Percentiles rank a stretch among this genome's conserved stretches.
Conservation (phyloP, 2,113 vertebrate genomes). For the Micronycteris hirsuta region DNA sequence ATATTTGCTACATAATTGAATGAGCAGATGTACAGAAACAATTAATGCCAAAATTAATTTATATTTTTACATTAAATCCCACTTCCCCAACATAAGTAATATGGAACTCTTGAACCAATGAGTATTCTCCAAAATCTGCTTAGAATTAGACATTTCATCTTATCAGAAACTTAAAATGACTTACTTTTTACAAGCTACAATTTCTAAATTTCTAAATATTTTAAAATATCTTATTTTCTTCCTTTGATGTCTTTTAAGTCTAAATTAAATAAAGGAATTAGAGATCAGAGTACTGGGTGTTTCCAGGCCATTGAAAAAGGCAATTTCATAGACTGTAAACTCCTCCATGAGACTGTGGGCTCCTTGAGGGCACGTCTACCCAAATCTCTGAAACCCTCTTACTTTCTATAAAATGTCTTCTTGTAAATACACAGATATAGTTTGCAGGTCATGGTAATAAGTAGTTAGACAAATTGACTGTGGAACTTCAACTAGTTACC, state of each 20-base stretch:
- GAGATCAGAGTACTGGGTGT: constrained; percentile 3
- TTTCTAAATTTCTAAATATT: constrained; percentile 20
- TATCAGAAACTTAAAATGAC: not conserved
- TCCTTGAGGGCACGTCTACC: constrained; percentile 47
- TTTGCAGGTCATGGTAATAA: not conserved
- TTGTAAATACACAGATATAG: not conserved
- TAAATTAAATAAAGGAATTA: constrained; percentile 22
- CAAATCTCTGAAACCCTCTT: not conserved
- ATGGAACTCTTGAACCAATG: not conserved
- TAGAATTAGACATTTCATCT: not conserved
- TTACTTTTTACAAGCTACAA: not conserved
- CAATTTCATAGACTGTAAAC: constrained; percentile 60
- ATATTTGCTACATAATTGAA: not conserved
- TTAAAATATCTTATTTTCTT: constrained; percentile 31
- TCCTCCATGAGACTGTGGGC: constrained; percentile 36
- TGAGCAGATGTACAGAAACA: not conserved
- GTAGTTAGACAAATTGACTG: not conserved
- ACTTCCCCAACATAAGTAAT: not conserved
- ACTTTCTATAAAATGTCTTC: not conserved
- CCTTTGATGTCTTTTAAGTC: not conserved
- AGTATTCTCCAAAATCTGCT: not conserved
- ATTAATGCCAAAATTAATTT: not conserved
- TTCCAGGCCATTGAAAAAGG: constrained; percentile 48
- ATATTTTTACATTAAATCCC: not conserved
- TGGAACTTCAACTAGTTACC: not conserved